Conservation (phyloP, 2,888 invertebrate species). For the Andrena dorsata region DNA sequence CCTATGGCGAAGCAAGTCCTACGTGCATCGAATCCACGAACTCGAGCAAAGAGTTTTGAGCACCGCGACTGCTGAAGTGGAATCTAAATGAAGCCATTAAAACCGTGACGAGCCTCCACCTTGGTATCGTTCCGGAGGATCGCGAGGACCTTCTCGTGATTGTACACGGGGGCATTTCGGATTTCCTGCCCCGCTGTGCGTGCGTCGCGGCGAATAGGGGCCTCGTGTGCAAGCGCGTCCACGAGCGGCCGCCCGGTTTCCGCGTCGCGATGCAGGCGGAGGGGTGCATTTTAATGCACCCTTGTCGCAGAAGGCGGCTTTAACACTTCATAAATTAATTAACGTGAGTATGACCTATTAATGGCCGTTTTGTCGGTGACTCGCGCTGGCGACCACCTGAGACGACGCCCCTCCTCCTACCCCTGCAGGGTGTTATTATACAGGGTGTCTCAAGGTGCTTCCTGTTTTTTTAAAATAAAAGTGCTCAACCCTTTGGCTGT, state of each 20-base stretch:
- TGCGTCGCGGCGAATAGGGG: conserved; percentile 32
- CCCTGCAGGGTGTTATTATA: background rate
- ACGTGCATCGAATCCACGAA: background rate
- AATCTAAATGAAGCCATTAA: conserved; percentile 66
- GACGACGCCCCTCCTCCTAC: background rate
- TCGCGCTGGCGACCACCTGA: conserved; percentile 5
- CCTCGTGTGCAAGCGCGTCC: conserved; percentile 18
- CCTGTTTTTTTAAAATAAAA: no score
- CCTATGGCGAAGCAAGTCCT: background rate
- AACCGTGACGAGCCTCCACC: conserved; percentile 37
- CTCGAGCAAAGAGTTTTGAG: background rate
- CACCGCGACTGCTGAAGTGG: conserved; percentile 20
- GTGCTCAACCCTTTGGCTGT: background rate
- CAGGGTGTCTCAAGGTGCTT: background rate
- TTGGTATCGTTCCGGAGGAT: conserved; percentile 54
- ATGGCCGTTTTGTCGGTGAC: conserved; percentile 66
- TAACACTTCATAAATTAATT: conserved; percentile 79
- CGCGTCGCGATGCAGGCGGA: conserved; percentile 53
- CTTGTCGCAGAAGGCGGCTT: conserved; percentile 61
- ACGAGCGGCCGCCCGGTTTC: conserved; percentile 10
- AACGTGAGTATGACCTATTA: conserved; percentile 66
- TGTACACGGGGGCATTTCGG: conserved; percentile 53
- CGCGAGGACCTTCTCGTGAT: conserved; percentile 58
- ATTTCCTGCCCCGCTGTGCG: conserved; percentile 60
- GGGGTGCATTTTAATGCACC: conserved; percentile 81